Evolutionary conservation across 1,140 invertebrate genomes (phyloP).

Genomic region (Drosophila tristis): DNA sequence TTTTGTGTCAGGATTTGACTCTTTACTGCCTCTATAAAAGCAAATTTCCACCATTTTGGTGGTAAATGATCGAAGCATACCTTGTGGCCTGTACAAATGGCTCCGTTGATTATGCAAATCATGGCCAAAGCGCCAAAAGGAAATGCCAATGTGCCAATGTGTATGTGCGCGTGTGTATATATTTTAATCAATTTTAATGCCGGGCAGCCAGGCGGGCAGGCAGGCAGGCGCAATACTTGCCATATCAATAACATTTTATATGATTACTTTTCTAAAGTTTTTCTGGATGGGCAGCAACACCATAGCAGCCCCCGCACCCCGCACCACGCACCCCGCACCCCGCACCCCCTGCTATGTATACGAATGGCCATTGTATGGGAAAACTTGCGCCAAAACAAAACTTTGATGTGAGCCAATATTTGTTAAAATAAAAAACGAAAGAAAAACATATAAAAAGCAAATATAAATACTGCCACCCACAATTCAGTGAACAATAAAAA

Average conservation of each 20-base stretch:
- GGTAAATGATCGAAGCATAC: slow-evolving; percentile 22
- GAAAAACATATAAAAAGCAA: slow-evolving; percentile 51
- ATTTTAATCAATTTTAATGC: slow-evolving; percentile 74
- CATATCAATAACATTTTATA: slow-evolving; percentile 79
- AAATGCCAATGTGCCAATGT: background rate
- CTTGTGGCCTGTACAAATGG: slow-evolving; percentile 21
- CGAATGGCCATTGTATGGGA: background rate
- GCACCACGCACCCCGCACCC: too few relatives aligned
- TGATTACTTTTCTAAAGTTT: slow-evolving; percentile 81
- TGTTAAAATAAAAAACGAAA: slow-evolving; percentile 41
- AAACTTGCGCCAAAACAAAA: slow-evolving; percentile 53
- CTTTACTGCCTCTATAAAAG: slow-evolving; percentile 22
- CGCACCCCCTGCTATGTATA: too few relatives aligned
- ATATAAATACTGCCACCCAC: slow-evolving; percentile 56
- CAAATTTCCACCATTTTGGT: slow-evolving; percentile 19
- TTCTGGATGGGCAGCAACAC: slow-evolving; percentile 34
- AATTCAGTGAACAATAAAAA: slow-evolving; percentile 74
- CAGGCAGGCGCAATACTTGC: slow-evolving; percentile 30
- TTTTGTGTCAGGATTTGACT: slow-evolving; percentile 1
- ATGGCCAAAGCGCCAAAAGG: background rate
- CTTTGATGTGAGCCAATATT: slow-evolving; percentile 67
- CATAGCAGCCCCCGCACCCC: too few relatives aligned
- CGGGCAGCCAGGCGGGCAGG: slow-evolving; percentile 8
- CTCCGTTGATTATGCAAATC: slow-evolving; percentile 44
- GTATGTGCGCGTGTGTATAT: slow-evolving; percentile 6